Conservation (phyloP, 2,888 invertebrate genomes). For the Chaetoderma sp. region DNA sequence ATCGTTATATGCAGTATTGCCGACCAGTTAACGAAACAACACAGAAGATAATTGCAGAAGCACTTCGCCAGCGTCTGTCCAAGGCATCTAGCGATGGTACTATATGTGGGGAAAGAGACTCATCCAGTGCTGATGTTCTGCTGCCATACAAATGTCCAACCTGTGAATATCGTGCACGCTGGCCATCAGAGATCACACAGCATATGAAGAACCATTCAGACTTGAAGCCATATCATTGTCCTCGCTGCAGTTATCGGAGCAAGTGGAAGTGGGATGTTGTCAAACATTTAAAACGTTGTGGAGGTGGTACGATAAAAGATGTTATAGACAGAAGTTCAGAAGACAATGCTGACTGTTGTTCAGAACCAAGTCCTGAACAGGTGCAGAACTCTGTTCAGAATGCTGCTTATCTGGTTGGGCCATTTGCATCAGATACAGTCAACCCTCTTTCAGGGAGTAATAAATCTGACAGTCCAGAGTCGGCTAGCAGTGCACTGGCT, state of each 20-base stretch:
- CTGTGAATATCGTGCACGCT: constrained; percentile 68
- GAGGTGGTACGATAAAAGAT: constrained; percentile 70
- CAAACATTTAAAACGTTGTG: constrained; percentile 67
- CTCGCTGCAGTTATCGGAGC: constrained; percentile 66
- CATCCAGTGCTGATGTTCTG: constrained; percentile 42
- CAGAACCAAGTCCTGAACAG: not conserved
- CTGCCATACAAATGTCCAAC: constrained; percentile 66
- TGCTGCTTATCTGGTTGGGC: not conserved
- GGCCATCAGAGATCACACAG: constrained; percentile 69
- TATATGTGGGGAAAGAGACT: constrained; percentile 28
- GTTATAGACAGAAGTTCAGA: constrained; percentile 61
- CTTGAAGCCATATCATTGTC: constrained; percentile 68
- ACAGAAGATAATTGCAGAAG: constrained; percentile 39
- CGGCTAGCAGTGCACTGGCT: not conserved
- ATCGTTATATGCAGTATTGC: constrained; percentile 3
- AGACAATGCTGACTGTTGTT: not conserved
- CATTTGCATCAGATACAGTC: not conserved
- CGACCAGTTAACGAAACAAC: constrained; percentile 32
- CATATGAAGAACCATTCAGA: constrained; percentile 70
- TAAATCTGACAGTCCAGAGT: not conserved
- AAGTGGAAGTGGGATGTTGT: constrained; percentile 71
- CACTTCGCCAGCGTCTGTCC: constrained; percentile 30
- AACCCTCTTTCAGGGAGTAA: not conserved
- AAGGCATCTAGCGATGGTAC: not conserved
- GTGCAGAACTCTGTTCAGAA: not conserved